Percentiles rank a stretch among this genome's conserved stretches.
Evolutionary conservation across 2,797 vertebrate genomes (phyloP).

Genomic region (Yasuhikotakia modesta): DNA sequence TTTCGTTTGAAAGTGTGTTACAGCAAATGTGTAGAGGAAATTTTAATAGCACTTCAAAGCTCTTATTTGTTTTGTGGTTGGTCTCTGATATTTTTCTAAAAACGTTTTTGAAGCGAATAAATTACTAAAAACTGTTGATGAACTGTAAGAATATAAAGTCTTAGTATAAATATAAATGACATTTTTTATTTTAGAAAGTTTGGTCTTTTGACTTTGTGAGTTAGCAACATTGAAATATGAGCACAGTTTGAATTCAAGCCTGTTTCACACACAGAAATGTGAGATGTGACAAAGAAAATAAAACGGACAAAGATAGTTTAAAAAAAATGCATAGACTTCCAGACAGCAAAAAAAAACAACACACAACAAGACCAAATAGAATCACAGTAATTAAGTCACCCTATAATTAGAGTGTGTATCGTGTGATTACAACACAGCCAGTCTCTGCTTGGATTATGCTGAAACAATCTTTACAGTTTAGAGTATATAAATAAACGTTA

Average conservation of each 20-base stretch:
- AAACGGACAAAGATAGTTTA: background rate
- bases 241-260: background rate
- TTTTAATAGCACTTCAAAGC: background rate
- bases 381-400: conserved; percentile 20
- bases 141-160: background rate
- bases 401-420: conserved; percentile 15
- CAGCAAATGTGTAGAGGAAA: background rate
- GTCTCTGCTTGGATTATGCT: background rate
- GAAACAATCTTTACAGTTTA: background rate
- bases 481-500: background rate
- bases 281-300: background rate
- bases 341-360: conserved; percentile 11
- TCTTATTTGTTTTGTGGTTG: too few species aligned
- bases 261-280: background rate
- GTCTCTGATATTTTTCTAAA: too few species aligned
- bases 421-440: conserved; percentile 22
- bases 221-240: background rate
- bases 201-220: too few species aligned
- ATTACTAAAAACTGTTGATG: too few species aligned
- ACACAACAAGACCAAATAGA: conserved; percentile 24
- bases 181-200: too few species aligned
- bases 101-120: too few species aligned
- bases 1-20: background rate
- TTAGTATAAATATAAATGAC: too few species aligned
- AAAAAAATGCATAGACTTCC: conserved; percentile 3